Conservation (phyloP, 2,888 invertebrate species). For the Acleris emargana region DNA sequence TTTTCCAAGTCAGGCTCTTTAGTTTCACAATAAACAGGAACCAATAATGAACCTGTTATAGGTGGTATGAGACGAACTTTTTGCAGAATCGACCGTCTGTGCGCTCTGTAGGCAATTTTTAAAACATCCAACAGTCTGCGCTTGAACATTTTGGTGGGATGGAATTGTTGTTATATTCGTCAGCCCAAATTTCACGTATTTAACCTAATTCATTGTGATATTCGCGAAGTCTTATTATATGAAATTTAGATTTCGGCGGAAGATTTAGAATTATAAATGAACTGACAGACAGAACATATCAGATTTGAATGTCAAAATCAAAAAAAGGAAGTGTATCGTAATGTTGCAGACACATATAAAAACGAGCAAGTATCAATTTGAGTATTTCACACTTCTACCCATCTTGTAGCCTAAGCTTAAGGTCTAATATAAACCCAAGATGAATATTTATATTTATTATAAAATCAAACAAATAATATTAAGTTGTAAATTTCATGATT, state of each 20-base stretch:
- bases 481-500: background rate
- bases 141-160: conserved; percentile 57
- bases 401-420: too few relatives aligned
- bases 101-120: conserved; percentile 48
- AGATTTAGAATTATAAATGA: conserved; percentile 5
- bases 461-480: too few relatives aligned
- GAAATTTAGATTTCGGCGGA: conserved; percentile 15
- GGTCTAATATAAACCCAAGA: too few relatives aligned
- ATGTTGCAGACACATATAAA: too few relatives aligned
- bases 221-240: conserved; percentile 1
- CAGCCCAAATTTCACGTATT: background rate
- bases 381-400: too few relatives aligned
- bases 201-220: conserved; percentile 5
- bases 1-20: conserved; percentile 49
- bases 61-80: conserved; percentile 58
- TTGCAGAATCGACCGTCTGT: conserved; percentile 46
- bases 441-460: too few relatives aligned
- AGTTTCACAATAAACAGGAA: conserved; percentile 60
- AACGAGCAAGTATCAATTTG: too few relatives aligned
- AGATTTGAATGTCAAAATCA: too few relatives aligned
- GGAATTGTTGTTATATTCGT: conserved; percentile 19
- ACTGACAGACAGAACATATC: conserved; percentile 1
- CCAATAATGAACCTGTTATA: conserved; percentile 58
- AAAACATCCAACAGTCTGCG: conserved; percentile 56
- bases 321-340: too few relatives aligned